Evolutionary conservation across 2,888 invertebrate species (phyloP).

Genomic region (Aporophyla lueneburgensis): DNA sequence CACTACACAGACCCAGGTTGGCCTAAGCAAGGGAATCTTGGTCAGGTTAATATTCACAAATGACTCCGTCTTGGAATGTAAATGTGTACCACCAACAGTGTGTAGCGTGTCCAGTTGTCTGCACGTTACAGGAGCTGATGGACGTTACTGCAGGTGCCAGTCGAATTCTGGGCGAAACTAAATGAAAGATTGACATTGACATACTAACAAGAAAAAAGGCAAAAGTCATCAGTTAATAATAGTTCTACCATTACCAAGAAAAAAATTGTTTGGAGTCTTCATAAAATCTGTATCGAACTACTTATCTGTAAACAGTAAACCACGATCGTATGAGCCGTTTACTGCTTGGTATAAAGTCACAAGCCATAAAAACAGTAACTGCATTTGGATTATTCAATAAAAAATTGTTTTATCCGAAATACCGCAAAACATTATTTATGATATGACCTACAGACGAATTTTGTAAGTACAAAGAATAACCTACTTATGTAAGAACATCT

Average conservation of each 20-base stretch:
- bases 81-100: not conserved
- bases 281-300: not conserved
- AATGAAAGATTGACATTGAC: not conserved
- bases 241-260: no score
- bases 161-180: not conserved
- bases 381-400: not conserved
- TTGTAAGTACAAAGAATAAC: not conserved
- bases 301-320: not conserved
- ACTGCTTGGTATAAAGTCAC: not conserved
- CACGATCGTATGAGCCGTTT: not conserved
- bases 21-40: not conserved
- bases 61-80: no score
- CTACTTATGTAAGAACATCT: not conserved
- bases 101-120: not conserved
- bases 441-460: no score
- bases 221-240: not conserved
- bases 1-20: not conserved
- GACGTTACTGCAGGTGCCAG: not conserved
- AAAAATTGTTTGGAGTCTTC: not conserved
- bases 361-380: not conserved
- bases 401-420: not conserved
- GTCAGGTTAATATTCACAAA: not conserved
- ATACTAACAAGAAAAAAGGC: no score
- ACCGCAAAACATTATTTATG: not conserved
- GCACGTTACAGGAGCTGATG: no score